Base-by-base conservation (phyloP, 2,888 invertebrate species). In the Monopis laevigella region DNA sequence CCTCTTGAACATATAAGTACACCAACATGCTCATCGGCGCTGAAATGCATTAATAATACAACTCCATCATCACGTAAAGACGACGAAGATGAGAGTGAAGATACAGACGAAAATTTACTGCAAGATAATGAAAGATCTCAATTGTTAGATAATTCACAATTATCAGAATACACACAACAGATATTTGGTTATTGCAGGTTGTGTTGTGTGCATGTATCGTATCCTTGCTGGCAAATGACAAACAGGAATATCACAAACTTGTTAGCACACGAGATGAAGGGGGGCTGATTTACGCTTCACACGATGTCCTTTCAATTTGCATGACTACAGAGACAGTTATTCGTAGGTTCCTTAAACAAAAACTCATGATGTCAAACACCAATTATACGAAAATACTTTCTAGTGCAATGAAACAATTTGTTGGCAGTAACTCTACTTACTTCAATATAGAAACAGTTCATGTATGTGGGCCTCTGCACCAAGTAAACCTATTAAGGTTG, bases 1-100 rank as follows among this genome's bases (percentile, higher is more conserved):
- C 46, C 48, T n/a, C 28, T 49, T 8, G 48, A 49, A 41, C 43
- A 48, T 28, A 46, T 48, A 12, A 38, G 40, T 35, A 39, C 47
- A 40, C 34, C 48, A 13, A 47, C 6, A 19, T 45, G 48, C 12
- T 44, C 45, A 12, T 47, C 48, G 6, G 35, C 45, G 28, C 27
- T 45, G 7, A 44, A 47, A 43, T 42, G 41, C 21, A 48, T 46
- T 14, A 48, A 45, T 28, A 36, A 26, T 21, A 43, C 45, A 18
- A 26, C 17, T 40, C 19, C 41, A 12, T 30, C 24, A 39, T 28
- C 10, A 8, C 30, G 36, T 5, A 10, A 13, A 16, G 39, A 38
- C n/a, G 42, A 39, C 11, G 39, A 30, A 14, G 16, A 32, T 11
- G 39, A 27, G 12, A 16, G 26, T 34, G 28, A 28, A 28, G 24